phyloP scores from a whole-genome alignment of 2,888 invertebrate genomes.

The Tipula lateralis region DNA sequence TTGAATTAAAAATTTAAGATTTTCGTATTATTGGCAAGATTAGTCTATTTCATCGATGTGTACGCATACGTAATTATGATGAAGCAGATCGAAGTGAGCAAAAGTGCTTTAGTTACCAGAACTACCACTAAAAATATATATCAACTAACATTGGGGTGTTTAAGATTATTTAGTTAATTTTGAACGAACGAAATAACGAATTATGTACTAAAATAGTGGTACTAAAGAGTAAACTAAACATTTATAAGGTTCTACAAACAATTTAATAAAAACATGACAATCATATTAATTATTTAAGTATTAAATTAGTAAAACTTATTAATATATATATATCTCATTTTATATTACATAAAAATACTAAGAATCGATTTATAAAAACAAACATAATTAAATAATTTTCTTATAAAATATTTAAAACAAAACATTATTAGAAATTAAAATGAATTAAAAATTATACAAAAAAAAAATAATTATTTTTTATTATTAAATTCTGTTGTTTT shows the following conservation, averaged over 20 bases:
- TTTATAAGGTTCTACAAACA: neutral
- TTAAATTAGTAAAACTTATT: neutral
- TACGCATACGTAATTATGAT: too few species aligned
- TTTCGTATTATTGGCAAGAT: too few species aligned
- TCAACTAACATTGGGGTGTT: too few species aligned
- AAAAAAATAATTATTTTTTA: neutral
- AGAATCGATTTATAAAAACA: neutral
- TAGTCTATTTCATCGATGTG: too few species aligned
- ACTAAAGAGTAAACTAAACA: too few species aligned
- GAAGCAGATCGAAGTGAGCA: too few species aligned
- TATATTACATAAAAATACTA: neutral
- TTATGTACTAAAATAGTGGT: too few species aligned
- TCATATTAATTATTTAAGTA: neutral
- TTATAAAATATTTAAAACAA: neutral
- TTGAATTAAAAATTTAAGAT: too few species aligned
- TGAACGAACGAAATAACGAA: too few species aligned
- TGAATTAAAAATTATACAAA: neutral
- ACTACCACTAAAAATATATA: too few species aligned
- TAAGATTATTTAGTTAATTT: too few species aligned
- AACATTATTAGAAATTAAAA: neutral
- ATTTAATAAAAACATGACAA: neutral
- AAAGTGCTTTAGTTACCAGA: too few species aligned
- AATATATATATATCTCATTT: neutral
- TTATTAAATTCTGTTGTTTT: neutral
- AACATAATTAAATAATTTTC: neutral